Evolutionary conservation across 2,797 vertebrate species (phyloP).

Genomic region (Rhincodon typus): DNA sequence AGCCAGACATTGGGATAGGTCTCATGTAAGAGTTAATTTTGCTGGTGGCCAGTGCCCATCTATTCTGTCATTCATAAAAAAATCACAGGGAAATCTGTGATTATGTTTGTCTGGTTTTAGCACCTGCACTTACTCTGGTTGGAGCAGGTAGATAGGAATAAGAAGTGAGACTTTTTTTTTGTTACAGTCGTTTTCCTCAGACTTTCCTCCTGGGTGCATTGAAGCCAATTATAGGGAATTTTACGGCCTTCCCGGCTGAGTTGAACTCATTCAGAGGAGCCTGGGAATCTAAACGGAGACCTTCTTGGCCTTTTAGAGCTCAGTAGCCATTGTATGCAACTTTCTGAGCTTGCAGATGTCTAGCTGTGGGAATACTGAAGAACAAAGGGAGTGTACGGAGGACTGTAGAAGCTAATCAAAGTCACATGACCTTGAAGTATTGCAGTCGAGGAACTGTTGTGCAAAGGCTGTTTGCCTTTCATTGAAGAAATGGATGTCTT

Average conservation of each 20-base stretch:
- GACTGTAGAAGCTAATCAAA: background rate
- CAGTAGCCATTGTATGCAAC: background rate
- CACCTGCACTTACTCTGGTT: background rate
- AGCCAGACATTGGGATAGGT: too few species aligned
- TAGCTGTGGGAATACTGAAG: background rate
- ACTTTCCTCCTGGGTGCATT: background rate
- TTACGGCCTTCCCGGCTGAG: background rate
- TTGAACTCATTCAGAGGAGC: background rate
- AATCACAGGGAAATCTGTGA: background rate
- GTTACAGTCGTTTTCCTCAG: background rate
- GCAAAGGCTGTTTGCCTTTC: slow-evolving; percentile 6
- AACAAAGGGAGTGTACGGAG: background rate
- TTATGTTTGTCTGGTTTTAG: background rate
- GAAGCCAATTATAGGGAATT: background rate
- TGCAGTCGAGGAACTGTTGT: background rate
- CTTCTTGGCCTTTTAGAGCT: background rate
- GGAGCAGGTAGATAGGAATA: background rate
- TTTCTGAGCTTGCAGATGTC: background rate
- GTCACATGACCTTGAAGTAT: slow-evolving; percentile 13
- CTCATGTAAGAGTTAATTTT: too few species aligned
- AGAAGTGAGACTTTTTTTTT: background rate
- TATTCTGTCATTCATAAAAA: too few species aligned
- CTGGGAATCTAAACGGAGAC: background rate
- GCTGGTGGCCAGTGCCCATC: too few species aligned
- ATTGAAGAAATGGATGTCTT: background rate